Conservation (phyloP, 2,113 vertebrate genomes). For the Orthonyx spaldingii region DNA sequence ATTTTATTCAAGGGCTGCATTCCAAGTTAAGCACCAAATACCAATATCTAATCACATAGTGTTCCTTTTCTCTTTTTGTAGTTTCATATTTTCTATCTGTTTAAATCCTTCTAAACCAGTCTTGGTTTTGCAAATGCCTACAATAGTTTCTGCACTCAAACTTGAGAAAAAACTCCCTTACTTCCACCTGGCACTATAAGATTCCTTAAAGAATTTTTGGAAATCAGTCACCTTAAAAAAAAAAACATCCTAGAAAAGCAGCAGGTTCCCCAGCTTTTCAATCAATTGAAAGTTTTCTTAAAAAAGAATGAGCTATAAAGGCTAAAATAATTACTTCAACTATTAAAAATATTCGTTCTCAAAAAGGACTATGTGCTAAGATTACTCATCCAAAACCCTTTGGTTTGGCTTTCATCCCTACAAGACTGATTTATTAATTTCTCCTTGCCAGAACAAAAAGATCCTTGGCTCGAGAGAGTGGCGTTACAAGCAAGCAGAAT, state of each 20-base stretch:
- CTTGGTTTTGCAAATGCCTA: not conserved
- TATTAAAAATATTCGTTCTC: not conserved
- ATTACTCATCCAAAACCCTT: not conserved
- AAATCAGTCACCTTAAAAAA: not conserved
- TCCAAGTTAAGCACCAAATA: not conserved
- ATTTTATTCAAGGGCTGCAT: not conserved
- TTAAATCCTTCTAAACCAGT: not conserved
- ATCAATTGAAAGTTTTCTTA: not conserved
- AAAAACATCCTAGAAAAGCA: not conserved
- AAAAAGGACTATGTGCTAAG: not conserved
- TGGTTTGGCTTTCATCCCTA: not conserved
- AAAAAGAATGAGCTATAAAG: not conserved
- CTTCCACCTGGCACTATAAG: not conserved
- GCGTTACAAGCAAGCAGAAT: not conserved
- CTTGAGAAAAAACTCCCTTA: not conserved
- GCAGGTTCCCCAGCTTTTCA: not conserved
- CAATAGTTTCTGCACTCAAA: not conserved
- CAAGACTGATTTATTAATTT: not conserved
- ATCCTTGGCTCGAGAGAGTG: not conserved
- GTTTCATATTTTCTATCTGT: not conserved
- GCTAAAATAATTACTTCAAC: not conserved
- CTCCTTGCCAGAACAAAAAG: slow-evolving; percentile 1
- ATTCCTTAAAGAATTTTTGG: not conserved
- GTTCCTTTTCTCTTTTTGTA: not conserved
- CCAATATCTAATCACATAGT: not conserved